Percentiles rank a stretch among this genome's conserved stretches.
phyloP scores from a whole-genome alignment of 2,888 invertebrate genomes.

The Odontocolon sp. region DNA sequence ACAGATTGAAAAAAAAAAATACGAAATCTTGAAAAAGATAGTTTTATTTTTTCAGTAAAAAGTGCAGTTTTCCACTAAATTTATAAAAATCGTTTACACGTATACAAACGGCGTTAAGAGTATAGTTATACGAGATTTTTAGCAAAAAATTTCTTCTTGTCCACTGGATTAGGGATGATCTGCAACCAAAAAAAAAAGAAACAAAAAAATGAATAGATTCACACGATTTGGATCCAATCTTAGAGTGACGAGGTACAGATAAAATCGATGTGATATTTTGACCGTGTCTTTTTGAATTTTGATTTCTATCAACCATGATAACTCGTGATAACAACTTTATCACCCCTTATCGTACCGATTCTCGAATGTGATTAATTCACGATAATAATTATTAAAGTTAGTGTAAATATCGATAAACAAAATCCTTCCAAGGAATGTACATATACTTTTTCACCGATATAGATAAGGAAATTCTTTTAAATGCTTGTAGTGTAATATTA shows the following conservation, averaged over 20 bases:
- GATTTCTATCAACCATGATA: no score
- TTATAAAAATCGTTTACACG: slow-evolving; percentile 20
- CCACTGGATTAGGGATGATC: slow-evolving; percentile 91
- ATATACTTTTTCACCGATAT: slow-evolving; percentile 13
- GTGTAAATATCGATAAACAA: slow-evolving; percentile 9
- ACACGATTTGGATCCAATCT: no score
- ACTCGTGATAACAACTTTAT: not conserved
- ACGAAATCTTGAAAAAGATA: slow-evolving; percentile 35
- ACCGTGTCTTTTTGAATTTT: no score
- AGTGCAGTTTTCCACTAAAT: slow-evolving; percentile 49
- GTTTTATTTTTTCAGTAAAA: slow-evolving; percentile 53
- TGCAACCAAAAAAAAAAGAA: slow-evolving; percentile 81
- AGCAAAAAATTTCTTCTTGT: slow-evolving; percentile 91
- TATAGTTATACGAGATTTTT: slow-evolving; percentile 80
- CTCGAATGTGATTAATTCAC: slow-evolving; percentile 12
- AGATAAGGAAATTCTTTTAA: not conserved
- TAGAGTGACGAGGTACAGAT: no score
- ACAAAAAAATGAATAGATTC: slow-evolving; percentile 48
- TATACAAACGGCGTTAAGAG: no score
- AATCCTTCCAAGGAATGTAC: slow-evolving; percentile 10
- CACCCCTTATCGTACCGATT: not conserved
- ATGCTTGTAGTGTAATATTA: no score
- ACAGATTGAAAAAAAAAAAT: slow-evolving; percentile 73
- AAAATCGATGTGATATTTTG: no score
- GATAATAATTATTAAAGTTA: not conserved